Evolutionary conservation across 2,113 vertebrate genomes (phyloP), one percentile per base, ranked within the genome.

Genomic region (Neomonachus schauinslandi): DNA sequence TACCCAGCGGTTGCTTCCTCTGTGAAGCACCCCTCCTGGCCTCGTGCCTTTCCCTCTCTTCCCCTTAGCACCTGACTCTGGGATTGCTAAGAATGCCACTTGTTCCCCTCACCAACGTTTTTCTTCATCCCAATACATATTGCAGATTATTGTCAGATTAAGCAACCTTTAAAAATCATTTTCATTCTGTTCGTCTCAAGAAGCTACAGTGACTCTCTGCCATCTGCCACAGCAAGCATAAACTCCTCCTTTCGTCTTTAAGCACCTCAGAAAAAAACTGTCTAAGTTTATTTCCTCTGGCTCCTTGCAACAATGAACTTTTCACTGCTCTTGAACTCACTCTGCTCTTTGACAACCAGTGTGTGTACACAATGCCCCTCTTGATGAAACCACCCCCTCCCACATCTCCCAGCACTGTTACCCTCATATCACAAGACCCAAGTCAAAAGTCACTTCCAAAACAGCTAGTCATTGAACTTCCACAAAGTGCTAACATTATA

Each of bases 161-260:
- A 63, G n/a, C 74, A 42, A 14, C 46, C 21, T 85, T 65, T 10
- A 65, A 61, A 67, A 39, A 42, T 28, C 10, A 39, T 16, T 63
- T 36, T 83, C 14, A 4, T 57, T 74, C 22, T 5, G 14, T 28
- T 42, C 0, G 0, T n/a, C 3, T 74, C 28, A 28, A 71, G 24
- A 92, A 82, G 36, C 51, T 72, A 33, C 3, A 63, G 61, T 63
- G 51, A 61, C 53, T 63, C 39, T 24, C 77, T 53, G 16, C 63
- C 88, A 81, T 19, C 55, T 80, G 63, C 36, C 63, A 85, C 39
- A 65, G 26, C 12, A 19, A 76, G 16, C 28, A 31, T 53, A 53
- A 67, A 36, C 8, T 46, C 87, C n/a, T 90, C 12, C 10, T 8
- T 1, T 86, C 36, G 21, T 2, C 33, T 59, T 42, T 19, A n/a